These are phyloP conservation scores for Ophthalmolycus amberensis DNA, from an alignment of 2,113 vertebrate genomes.

Conservation along the genomic window DNA sequence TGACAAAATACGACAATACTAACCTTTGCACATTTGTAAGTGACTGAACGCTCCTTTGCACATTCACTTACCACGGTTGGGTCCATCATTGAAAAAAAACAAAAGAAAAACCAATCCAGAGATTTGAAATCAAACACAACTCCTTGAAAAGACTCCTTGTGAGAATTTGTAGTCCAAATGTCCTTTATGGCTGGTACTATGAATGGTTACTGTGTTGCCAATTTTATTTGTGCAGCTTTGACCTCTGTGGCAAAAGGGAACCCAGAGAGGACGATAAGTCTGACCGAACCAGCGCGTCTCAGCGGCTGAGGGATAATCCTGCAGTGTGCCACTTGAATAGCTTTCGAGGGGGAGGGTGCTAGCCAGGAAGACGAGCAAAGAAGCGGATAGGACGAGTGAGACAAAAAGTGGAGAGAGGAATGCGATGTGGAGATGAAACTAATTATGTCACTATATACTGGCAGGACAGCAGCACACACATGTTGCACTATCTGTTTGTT, in stretches of 20 bases:
- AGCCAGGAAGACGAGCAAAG: slow-evolving; percentile 51
- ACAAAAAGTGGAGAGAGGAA: slow-evolving; percentile 24
- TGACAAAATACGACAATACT: neutral
- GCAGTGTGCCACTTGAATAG: slow-evolving; percentile 80
- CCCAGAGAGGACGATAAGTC: slow-evolving; percentile 62
- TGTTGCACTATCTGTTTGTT: neutral
- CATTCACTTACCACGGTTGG: slow-evolving; percentile 63
- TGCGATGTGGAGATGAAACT: slow-evolving; percentile 14
- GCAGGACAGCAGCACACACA: neutral
- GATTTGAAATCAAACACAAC: slow-evolving; percentile 22
- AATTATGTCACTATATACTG: neutral
- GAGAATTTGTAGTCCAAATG: slow-evolving; percentile 29
- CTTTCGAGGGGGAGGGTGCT: slow-evolving; percentile 74
- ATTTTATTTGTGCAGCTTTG: slow-evolving; percentile 34
- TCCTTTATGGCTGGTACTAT: neutral
- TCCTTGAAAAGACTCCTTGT: slow-evolving; percentile 21
- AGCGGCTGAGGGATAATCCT: slow-evolving; percentile 83
- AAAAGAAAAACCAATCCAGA: slow-evolving; percentile 32
- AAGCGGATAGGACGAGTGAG: slow-evolving; percentile 56
- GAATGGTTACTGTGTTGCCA: slow-evolving; percentile 21
- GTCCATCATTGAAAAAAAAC: slow-evolving; percentile 63
- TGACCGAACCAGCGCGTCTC: slow-evolving; percentile 71
- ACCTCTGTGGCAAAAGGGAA: slow-evolving; percentile 59
- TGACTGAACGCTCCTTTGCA: neutral
- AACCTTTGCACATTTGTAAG: slow-evolving; percentile 25